These are phyloP conservation scores for Polypterus bichir DNA, from an alignment of 2,113 vertebrate genomes.

Conservation along the genomic window DNA sequence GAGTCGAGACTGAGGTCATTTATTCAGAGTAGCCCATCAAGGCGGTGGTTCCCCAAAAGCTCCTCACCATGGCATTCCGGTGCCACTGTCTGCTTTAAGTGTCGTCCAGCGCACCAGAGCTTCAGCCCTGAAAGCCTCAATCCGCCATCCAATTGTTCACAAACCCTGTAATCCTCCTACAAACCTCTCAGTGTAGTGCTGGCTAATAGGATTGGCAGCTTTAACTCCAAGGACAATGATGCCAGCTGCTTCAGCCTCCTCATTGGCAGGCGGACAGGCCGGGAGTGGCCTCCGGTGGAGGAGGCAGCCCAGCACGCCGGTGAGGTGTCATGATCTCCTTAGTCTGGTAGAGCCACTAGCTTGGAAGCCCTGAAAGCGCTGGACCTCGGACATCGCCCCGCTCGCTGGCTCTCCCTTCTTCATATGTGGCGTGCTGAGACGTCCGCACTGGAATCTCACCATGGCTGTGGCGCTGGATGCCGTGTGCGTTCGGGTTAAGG, in stretches of 20 bases:
- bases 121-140: conserved; percentile 5
- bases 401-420: conserved; percentile 14
- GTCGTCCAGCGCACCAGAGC: not conserved
- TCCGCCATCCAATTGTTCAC: conserved; percentile 73
- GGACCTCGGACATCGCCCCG: not conserved
- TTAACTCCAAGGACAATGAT: conserved; percentile 72
- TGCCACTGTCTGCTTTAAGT: not conserved
- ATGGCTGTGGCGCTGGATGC: conserved; percentile 68
- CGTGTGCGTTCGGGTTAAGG: conserved; percentile 69
- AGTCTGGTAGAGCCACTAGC: conserved; percentile 39
- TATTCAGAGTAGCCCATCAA: not conserved
- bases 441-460: conserved; percentile 33
- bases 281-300: conserved; percentile 36
- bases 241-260: conserved; percentile 62
- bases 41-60: not conserved
- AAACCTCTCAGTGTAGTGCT: conserved; percentile 67
- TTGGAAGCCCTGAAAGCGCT: not conserved
- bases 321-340: conserved; percentile 44
- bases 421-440: conserved; percentile 57
- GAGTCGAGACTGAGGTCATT: not conserved
- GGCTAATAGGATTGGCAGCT: conserved; percentile 88
- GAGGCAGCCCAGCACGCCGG: conserved; percentile 31
- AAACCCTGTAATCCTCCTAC: conserved; percentile 80
- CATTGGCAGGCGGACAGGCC: conserved; percentile 47
- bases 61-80: not conserved